Evolutionary conservation across 2,113 vertebrate genomes (phyloP), one percentile per base, ranked within the genome.

Genomic region (Oncorhynchus nerka): DNA sequence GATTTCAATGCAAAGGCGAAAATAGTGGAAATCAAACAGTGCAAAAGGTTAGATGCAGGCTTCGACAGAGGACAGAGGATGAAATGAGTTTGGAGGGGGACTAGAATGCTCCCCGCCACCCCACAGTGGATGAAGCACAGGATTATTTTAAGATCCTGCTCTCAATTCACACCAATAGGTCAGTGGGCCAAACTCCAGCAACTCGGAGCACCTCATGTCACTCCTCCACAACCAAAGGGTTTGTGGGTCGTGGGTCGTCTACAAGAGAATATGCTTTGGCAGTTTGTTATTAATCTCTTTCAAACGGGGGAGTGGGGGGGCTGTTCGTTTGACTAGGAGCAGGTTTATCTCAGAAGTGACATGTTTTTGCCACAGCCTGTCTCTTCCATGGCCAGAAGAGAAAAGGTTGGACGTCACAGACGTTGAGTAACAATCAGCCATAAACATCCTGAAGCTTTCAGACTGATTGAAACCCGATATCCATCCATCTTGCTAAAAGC

Each of bases 81-180:
- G 48, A 73, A 79, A 48, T 70, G 62, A 78, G 48, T 51, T 68
- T 65, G 70, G 84, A 68, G 57, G 73, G 82, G 78, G 55, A 48
- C 32, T 34, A 22, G 19, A 12, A n/a, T 15, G 61, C 71, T 79
- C 68, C 65, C 82, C 78, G 75, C 75, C 79, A 77, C 34, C 74
- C 75, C 64, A 64, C 69, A 61, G 77, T 51, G 73, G 84, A 86
- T 86, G 85, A 91, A 89, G 71, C 76, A 82, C 62, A 89, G 92
- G 92, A 94, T 94, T 93, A 94, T 92, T 93, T 89, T 88, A 86
- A 82, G 89, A 92, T 91, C 81, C 87, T 78, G 87, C 88, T 90
- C 86, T 87, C 78, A 77, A 77, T 85, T 72, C 78, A 74, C 78
- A 79, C 87, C 86, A 87, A 82, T 86, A 87, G 89, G 83, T 88